phyloP scores from a whole-genome alignment of 2,888 invertebrate species.

The Apoderus coryli region DNA sequence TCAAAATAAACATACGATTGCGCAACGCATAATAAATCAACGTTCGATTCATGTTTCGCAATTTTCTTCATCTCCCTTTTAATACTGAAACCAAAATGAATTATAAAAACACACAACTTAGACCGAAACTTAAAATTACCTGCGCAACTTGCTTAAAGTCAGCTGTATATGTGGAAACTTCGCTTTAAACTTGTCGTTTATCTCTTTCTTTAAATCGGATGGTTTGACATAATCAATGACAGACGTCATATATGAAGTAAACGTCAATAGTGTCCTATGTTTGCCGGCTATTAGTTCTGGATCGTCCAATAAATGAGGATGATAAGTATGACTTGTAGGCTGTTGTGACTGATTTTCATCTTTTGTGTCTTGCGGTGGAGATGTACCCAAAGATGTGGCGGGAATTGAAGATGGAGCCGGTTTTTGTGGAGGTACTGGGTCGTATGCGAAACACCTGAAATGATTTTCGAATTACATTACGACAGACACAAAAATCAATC shows the following conservation, averaged over 20 bases:
- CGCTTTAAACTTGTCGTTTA: constrained; percentile 92
- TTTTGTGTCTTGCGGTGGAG: constrained; percentile 31
- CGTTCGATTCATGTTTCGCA: constrained; percentile 66
- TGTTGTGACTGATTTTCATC: constrained; percentile 30
- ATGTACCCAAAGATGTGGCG: constrained; percentile 35
- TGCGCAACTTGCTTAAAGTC: constrained; percentile 88
- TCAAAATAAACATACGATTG: constrained; percentile 98
- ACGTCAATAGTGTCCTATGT: constrained; percentile 73
- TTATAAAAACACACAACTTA: constrained; percentile 4
- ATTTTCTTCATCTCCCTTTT: constrained; percentile 93
- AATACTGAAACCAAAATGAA: constrained; percentile 45
- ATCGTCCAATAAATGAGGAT: constrained; percentile 83
- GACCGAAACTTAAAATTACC: constrained; percentile 42
- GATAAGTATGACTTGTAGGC: constrained; percentile 38
- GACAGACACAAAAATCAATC: too few relatives aligned
- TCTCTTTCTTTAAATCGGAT: constrained; percentile 87
- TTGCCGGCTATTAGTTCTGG: constrained; percentile 83
- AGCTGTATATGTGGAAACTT: constrained; percentile 91
- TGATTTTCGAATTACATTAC: constrained; percentile 1
- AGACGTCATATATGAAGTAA: constrained; percentile 85
- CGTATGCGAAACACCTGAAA: constrained; percentile 60
- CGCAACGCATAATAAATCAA: constrained; percentile 83
- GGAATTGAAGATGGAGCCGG: too few relatives aligned
- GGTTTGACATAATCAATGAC: constrained; percentile 95
- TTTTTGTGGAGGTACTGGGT: constrained; percentile 47